Percentiles rank a stretch among this genome's conserved stretches.
Evolutionary conservation across 2,888 invertebrate species (phyloP).

Genomic region (Osedax frankpressi): DNA sequence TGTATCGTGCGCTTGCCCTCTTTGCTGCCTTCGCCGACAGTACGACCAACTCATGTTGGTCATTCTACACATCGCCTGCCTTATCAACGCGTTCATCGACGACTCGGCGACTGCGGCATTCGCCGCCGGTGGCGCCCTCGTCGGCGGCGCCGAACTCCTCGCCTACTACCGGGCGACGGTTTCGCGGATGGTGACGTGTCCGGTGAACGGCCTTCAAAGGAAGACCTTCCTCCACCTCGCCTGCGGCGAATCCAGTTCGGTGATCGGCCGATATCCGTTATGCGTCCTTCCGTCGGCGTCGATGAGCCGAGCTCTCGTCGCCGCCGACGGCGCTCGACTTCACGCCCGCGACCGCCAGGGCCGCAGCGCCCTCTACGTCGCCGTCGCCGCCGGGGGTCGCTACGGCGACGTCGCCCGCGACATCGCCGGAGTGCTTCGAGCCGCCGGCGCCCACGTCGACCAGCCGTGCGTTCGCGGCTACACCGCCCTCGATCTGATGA

Average conservation of each 20-base stretch:
- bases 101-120: not conserved
- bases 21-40: constrained; percentile 43
- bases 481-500: constrained; percentile 35
- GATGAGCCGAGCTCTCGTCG: constrained; percentile 51
- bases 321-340: not conserved
- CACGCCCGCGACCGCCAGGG: not conserved
- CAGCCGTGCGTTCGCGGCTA: constrained; percentile 46
- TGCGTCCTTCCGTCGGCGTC: constrained; percentile 61
- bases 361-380: constrained; percentile 53
- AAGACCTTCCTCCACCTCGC: constrained; percentile 58
- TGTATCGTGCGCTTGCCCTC: not conserved
- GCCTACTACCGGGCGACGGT: constrained; percentile 66
- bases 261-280: constrained; percentile 57
- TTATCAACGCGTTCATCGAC: constrained; percentile 30
- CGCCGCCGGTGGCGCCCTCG: not conserved
- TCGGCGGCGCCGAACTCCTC: constrained; percentile 54
- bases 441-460: constrained; percentile 73
- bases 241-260: constrained; percentile 63
- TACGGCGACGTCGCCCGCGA: not conserved
- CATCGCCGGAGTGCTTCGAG: constrained; percentile 61
- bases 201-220: constrained; percentile 49
- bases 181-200: constrained; percentile 60
- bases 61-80: constrained; percentile 56
- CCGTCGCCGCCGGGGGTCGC: not conserved
- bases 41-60: constrained; percentile 73